Conservation (phyloP, 2,797 vertebrate genomes). For the Sebastes trivittatus region DNA sequence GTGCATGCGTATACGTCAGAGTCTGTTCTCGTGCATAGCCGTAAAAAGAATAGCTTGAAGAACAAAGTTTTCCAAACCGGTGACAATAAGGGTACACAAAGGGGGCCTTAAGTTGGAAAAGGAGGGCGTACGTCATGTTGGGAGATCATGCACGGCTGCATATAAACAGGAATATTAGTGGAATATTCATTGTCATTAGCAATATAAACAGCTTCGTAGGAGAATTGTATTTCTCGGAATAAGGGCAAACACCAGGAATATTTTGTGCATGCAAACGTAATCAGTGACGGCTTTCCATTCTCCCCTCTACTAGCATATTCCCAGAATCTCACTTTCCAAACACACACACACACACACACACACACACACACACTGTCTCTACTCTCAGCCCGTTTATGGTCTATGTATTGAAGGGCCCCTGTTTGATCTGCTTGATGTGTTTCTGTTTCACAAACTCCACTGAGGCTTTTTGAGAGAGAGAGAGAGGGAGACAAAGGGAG, state of each 20-base stretch:
- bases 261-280: background rate
- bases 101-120: background rate
- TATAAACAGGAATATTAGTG: background rate
- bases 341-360: background rate
- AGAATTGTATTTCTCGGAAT: background rate
- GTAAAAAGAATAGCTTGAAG: background rate
- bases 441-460: constrained; percentile 31
- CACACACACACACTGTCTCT: background rate
- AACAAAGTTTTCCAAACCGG: background rate
- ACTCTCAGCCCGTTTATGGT: constrained; percentile 4
- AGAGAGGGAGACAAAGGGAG: background rate
- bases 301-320: background rate
- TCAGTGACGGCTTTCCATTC: background rate
- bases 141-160: background rate
- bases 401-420: background rate
- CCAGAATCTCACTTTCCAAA: background rate
- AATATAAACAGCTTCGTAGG: background rate
- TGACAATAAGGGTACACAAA: background rate
- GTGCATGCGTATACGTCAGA: background rate
- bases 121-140: background rate
- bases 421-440: constrained; percentile 47
- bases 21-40: too few species aligned
- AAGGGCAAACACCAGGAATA: background rate
- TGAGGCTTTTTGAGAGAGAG: constrained; percentile 13
- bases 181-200: background rate